Percentiles rank a stretch among this genome's conserved stretches.
Conservation (phyloP, 2,888 invertebrate species). For the Phrixothrix hirtus region DNA sequence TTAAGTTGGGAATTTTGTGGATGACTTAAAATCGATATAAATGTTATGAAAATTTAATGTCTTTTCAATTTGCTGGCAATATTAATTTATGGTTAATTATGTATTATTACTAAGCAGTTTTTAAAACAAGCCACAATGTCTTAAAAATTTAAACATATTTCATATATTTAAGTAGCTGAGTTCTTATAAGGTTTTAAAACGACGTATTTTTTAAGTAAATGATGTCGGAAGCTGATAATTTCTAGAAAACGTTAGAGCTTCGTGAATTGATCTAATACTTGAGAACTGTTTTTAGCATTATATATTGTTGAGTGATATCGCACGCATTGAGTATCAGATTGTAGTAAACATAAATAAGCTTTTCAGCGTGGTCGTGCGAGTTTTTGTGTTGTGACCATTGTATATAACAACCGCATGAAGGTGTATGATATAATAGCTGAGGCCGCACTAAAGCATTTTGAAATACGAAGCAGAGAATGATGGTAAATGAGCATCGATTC, state of each 20-base stretch:
- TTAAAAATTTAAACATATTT: too few relatives aligned
- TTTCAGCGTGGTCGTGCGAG: conserved; percentile 10
- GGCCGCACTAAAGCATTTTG: conserved; percentile 21
- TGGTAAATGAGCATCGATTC: conserved; percentile 36
- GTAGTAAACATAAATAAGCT: conserved; percentile 16
- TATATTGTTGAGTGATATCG: conserved; percentile 5
- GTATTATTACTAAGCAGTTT: too few relatives aligned
- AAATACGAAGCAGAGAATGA: conserved; percentile 33
- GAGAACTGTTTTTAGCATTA: conserved; percentile 2
- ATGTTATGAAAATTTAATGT: too few relatives aligned
- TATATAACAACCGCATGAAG: conserved; percentile 14
- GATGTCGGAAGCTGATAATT: neutral
- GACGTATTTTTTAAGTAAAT: neutral
- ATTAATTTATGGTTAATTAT: neutral
- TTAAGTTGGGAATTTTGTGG: too few relatives aligned
- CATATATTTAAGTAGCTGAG: too few relatives aligned
- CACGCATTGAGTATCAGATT: conserved; percentile 14
- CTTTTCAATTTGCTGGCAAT: too few relatives aligned
- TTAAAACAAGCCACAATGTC: too few relatives aligned
- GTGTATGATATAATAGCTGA: conserved; percentile 14
- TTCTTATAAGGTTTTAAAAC: too few relatives aligned
- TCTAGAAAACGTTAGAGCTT: neutral
- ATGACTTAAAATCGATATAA: too few relatives aligned
- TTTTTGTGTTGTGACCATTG: conserved; percentile 16
- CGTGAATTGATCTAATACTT: conserved; percentile 1